These are phyloP conservation scores for Ivindomyrus marchei DNA, from an alignment of 2,113 vertebrate genomes.

Conservation along the genomic window DNA sequence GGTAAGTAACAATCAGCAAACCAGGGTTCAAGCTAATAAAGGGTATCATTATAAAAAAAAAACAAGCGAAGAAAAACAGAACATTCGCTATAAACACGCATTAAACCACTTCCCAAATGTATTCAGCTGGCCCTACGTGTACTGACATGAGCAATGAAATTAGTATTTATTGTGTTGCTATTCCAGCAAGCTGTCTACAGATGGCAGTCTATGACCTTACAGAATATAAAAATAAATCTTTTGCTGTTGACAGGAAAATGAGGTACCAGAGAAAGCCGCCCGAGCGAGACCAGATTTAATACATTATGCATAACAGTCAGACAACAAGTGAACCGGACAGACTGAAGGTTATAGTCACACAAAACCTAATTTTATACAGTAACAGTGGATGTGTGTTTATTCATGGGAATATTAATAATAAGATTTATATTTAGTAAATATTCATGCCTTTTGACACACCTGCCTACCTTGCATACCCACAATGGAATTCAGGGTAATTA, in stretches of 20 bases:
- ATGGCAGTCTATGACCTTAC: background rate
- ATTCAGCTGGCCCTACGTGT: background rate
- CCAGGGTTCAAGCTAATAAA: background rate
- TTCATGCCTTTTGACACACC: background rate
- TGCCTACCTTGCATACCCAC: background rate
- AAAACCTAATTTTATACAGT: background rate
- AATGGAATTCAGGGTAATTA: background rate
- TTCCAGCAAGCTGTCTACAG: background rate
- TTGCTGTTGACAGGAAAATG: background rate
- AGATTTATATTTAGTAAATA: background rate
- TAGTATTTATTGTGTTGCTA: background rate
- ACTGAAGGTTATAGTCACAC: background rate
- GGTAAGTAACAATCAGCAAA: background rate
- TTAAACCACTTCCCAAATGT: background rate
- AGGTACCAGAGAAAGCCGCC: background rate
- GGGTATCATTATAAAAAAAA: background rate
- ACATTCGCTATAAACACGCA: background rate
- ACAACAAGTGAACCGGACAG: background rate
- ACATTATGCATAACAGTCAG: background rate
- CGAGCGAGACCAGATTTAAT: background rate
- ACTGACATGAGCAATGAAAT: background rate
- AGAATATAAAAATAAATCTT: background rate
- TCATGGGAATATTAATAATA: background rate
- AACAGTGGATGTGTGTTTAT: background rate
- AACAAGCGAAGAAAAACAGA: background rate